phyloP scores from a whole-genome alignment of 1,140 invertebrate species.

The Thaumetopoea pityocampa region DNA sequence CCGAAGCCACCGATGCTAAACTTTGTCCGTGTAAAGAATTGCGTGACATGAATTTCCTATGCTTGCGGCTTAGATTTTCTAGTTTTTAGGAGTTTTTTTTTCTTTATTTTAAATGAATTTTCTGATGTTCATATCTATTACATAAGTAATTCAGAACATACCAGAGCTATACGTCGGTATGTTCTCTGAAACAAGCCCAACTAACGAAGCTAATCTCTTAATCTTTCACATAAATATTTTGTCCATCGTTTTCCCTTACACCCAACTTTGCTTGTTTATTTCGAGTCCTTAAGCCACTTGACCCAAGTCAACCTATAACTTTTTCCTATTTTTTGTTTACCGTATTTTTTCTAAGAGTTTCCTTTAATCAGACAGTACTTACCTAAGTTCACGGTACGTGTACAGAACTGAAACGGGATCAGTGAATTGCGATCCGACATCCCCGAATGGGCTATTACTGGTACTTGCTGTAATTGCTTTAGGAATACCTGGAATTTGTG shows the following conservation, averaged over 20 bases:
- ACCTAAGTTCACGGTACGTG: slow-evolving; percentile 6
- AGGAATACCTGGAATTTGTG: slow-evolving; percentile 17
- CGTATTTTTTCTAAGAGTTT: too few relatives aligned
- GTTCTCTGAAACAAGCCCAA: too few relatives aligned
- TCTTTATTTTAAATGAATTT: slow-evolving; percentile 8
- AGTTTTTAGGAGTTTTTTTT: slow-evolving; percentile 5
- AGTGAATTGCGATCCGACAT: slow-evolving; percentile 12
- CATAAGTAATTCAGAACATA: too few relatives aligned
- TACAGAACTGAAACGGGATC: slow-evolving; percentile 9
- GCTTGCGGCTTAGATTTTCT: too few relatives aligned
- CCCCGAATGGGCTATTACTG: slow-evolving; percentile 13
- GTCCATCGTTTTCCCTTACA: slow-evolving; percentile 15
- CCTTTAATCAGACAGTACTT: slow-evolving; percentile 13
- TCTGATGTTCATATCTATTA: too few relatives aligned
- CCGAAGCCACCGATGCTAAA: slow-evolving; percentile 25
- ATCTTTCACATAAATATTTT: slow-evolving; percentile 15
- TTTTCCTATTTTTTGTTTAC: slow-evolving; percentile 10
- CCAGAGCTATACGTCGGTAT: too few relatives aligned
- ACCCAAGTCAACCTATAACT: slow-evolving; percentile 15
- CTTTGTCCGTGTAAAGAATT: slow-evolving; percentile 25
- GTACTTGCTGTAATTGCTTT: slow-evolving; percentile 21
- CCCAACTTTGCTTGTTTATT: slow-evolving; percentile 12
- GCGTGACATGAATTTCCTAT: slow-evolving; percentile 18
- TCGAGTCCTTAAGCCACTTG: slow-evolving; percentile 11
- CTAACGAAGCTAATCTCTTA: slow-evolving; percentile 14